Conservation (phyloP, 1,140 invertebrate species). For the Daktulosphaira vitifoliae region DNA sequence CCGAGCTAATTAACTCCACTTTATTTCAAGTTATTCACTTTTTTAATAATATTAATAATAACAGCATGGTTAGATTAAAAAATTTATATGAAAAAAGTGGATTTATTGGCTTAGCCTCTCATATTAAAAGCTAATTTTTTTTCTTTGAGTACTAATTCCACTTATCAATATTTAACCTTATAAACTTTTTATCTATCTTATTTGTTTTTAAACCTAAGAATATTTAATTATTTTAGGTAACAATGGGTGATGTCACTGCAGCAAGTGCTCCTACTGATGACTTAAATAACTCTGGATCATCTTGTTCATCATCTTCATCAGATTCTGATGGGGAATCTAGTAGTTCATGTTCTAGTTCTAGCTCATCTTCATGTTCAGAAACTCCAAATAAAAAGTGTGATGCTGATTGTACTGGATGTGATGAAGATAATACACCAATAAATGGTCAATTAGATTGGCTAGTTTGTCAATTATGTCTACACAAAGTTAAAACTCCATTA, state of each 20-base stretch:
- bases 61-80: no score
- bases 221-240: no score
- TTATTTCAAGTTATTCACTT: no score
- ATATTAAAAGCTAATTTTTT: no score
- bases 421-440: not conserved
- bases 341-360: conserved; percentile 23
- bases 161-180: no score
- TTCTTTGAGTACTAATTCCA: no score
- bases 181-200: no score
- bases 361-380: conserved; percentile 22
- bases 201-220: no score
- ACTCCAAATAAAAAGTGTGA: not conserved
- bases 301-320: conserved; percentile 10
- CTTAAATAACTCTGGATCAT: conserved; percentile 18
- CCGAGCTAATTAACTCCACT: no score
- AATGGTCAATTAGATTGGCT: conserved; percentile 24
- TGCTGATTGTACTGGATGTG: not conserved
- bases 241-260: conserved; percentile 26
- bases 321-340: conserved; percentile 27
- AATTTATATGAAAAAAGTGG: no score
- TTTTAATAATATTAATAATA: no score
- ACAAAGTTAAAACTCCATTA: conserved; percentile 15
- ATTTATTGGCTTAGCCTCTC: no score
- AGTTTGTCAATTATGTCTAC: conserved; percentile 8
- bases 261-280: conserved; percentile 19